phyloP scores from a whole-genome alignment of 2,888 invertebrate species.

The Leptinotarsa rubiginosa region DNA sequence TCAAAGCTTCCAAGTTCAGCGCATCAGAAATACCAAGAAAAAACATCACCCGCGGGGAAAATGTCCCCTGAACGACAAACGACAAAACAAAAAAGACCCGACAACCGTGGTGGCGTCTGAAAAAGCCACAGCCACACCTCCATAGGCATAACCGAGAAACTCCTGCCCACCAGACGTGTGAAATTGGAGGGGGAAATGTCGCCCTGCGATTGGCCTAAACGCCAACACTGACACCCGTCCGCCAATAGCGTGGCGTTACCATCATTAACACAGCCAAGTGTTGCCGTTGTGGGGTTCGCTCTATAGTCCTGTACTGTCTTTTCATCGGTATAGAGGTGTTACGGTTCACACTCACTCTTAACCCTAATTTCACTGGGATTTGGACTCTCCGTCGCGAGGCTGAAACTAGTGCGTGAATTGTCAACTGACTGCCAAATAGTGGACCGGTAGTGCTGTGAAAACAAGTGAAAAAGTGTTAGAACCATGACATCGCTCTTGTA shows the following conservation, averaged over 20 bases:
- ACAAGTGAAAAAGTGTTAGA: conserved; percentile 23
- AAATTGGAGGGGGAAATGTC: conserved; percentile 66
- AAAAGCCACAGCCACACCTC: conserved; percentile 65
- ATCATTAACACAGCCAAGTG: conserved; percentile 68
- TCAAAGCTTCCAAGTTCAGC: conserved; percentile 30
- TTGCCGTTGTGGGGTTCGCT: conserved; percentile 61
- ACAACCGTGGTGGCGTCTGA: conserved; percentile 57
- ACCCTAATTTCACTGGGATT: conserved; percentile 39
- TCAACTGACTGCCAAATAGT: conserved; percentile 12
- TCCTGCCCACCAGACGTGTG: conserved; percentile 65
- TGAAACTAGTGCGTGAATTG: conserved; percentile 30
- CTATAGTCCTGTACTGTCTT: conserved; percentile 66
- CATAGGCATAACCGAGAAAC: conserved; percentile 64
- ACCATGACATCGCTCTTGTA: conserved; percentile 24
- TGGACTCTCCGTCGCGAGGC: conserved; percentile 33
- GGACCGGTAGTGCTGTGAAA: conserved; percentile 27
- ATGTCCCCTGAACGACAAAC: conserved; percentile 47
- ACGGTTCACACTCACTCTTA: conserved; percentile 59
- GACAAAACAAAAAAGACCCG: conserved; percentile 47
- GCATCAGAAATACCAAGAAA: conserved; percentile 33
- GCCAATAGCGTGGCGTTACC: conserved; percentile 63
- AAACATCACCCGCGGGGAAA: conserved; percentile 39
- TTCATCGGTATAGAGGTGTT: conserved; percentile 65
- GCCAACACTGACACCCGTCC: conserved; percentile 61
- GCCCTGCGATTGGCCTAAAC: conserved; percentile 64